Base-by-base conservation (phyloP, 2,888 invertebrate genomes). In the Microplitis manilae region DNA sequence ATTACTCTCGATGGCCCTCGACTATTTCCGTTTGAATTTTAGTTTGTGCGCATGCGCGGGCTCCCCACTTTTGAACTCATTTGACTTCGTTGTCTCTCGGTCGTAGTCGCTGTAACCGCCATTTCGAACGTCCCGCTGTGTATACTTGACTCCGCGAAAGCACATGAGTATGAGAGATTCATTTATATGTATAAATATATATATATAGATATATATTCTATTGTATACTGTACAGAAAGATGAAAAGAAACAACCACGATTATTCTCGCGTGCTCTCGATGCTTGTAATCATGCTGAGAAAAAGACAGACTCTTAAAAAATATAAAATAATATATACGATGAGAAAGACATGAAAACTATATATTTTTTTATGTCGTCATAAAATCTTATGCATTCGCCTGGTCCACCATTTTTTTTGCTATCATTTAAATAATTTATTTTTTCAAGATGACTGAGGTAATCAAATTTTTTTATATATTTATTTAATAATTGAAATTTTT, bases 61-160 rank as follows among this genome's bases (percentile, higher is more conserved):
- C 13, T 64, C 67, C 17, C 64, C 59, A 15, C 64, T 13, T 61
- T 70, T 62, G 13, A 15, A 50, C 59, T 62, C 70, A 20, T 50
- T 20, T 62, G 30, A 62, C 65, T 60, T 17, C 69, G 59, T 65
- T 68, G 72, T 40, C 62, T 39, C 61, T 68, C 60, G 50, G 50
- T 74, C 20, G 50, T 71, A 78, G 81, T 79, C 82, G 82, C 83
- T 82, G 83, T 86, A 88, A 88, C 89, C 88, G 87, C 86, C 88
- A 85, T 86, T 88, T 78, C 75, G 68, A 80, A 78, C 71, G 78
- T 77, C 69, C 78, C 73, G 61, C 73, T 78, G 80, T 80, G 81
- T 86, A 87, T 81, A 84, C 82, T 86, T 77, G 50, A 77, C 86
- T 87, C 87, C 75, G 77, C 86, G 69, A 41, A 81, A 85, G 84